Evolutionary conservation across 1,140 invertebrate genomes (phyloP), one percentile per base, ranked within the genome.

Genomic region (Pachypeltis micranthus): DNA sequence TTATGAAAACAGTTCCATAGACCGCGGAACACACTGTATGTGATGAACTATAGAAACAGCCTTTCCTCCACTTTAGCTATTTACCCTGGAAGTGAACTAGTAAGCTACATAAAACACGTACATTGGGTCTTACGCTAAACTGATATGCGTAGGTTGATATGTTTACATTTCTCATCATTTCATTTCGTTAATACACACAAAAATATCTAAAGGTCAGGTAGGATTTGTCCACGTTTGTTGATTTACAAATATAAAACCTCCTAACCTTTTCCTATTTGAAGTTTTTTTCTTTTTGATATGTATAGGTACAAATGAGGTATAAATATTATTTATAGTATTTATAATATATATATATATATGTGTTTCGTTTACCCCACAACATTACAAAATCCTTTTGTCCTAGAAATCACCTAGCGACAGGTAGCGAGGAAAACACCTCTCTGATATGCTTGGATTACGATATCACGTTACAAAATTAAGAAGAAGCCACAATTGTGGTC

Each of bases 11-110:
- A n/a, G n/a, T n/a, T n/a, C n/a, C n/a, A n/a, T n/a, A n/a, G n/a
- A n/a, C n/a, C n/a, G n/a, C n/a, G n/a, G n/a, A n/a, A n/a, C n/a
- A n/a, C n/a, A n/a, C n/a, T 51, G 19, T 4, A 21, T 51, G 31
- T 39, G 7, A 39, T 51, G 47, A 51, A 51, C 47, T 51, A 51
- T 51, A 21, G 47, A 51, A 51, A 51, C 47, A 51, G 47, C 47
- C 47, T 51, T 51, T 51, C 47, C 47, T 51, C 47, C 47, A 21
- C 47, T 16, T 28, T 16, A 61, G 1, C 10, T 62, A 2, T 34
- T 63, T 64, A 64, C 63, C 63, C 63, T 64, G 63, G 55, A 64
- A 64, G 26, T 64, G 58, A 26, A 64, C 63, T 60, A 60, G 47
- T 64, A 51, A 59, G 62, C 63, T 64, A 64, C 34, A 59, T 57